Conservation (phyloP, 2,888 invertebrate species). For the Chelonus formosanus region DNA sequence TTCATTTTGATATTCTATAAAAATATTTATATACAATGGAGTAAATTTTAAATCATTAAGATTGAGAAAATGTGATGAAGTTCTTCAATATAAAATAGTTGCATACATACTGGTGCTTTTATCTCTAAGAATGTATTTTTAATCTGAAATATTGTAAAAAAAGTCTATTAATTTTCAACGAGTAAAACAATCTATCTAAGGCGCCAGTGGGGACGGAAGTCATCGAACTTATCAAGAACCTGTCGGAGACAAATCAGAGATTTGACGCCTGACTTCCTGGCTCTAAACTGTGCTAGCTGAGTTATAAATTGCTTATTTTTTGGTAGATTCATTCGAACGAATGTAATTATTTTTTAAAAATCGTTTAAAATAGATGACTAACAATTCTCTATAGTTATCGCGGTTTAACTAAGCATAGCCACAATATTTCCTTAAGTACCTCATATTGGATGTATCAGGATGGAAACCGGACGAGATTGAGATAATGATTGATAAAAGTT, state of each 20-base stretch:
- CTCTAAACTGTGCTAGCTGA: not conserved
- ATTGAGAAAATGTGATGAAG: too few relatives aligned
- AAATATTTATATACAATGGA: too few relatives aligned
- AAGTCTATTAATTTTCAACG: conserved; percentile 16
- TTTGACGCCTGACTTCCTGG: conserved; percentile 25
- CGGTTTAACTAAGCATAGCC: conserved; percentile 54
- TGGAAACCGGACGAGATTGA: too few relatives aligned
- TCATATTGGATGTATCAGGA: too few relatives aligned
- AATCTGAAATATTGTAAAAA: not conserved
- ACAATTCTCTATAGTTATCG: conserved; percentile 45
- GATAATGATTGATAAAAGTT: too few relatives aligned
- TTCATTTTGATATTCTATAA: too few relatives aligned
- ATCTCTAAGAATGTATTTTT: too few relatives aligned
- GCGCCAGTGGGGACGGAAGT: conserved; percentile 44
- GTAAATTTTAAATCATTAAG: not conserved
- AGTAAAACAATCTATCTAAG: conserved; percentile 35
- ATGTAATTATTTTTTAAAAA: too few relatives aligned
- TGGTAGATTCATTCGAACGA: not conserved
- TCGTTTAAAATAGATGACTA: too few relatives aligned
- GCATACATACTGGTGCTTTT: too few relatives aligned
- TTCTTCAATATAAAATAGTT: too few relatives aligned
- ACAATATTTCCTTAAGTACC: conserved; percentile 55
- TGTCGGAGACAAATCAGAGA: conserved; percentile 10
- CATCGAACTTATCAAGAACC: conserved; percentile 23
- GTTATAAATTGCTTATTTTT: not conserved